phyloP scores from a whole-genome alignment of 2,888 invertebrate species.

The Drosophila emarginata region DNA sequence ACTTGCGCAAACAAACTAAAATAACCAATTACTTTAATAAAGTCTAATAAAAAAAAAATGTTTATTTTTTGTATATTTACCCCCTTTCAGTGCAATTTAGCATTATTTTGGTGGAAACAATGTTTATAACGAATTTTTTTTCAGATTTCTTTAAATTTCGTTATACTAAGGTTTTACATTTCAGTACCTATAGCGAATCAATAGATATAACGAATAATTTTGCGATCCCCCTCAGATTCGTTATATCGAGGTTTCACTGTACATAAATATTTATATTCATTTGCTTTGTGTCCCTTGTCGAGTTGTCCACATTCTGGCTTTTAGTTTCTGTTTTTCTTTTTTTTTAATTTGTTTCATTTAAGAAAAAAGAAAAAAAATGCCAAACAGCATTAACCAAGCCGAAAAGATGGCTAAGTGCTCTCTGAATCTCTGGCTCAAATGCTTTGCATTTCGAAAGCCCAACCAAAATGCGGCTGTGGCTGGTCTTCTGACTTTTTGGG shows the following conservation, averaged over 20 bases:
- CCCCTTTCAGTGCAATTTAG: no score
- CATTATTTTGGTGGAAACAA: no score
- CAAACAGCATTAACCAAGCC: conserved; percentile 3
- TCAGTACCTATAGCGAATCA: no score
- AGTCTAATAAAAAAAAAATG: no score
- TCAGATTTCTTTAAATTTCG: no score
- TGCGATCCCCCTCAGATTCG: no score
- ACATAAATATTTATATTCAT: not conserved
- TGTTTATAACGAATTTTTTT: no score
- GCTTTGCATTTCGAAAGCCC: conserved; percentile 23
- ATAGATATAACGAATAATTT: no score
- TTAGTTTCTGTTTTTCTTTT: not conserved
- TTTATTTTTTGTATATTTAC: no score
- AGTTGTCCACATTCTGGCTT: not conserved
- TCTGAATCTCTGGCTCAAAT: conserved; percentile 2
- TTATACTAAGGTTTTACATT: no score
- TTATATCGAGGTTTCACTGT: not conserved
- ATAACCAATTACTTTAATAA: no score
- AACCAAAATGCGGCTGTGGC: conserved; percentile 3
- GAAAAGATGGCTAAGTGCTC: conserved; percentile 2
- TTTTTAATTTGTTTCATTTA: conserved; percentile 26
- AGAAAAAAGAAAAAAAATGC: not conserved
- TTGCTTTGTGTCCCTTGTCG: not conserved
- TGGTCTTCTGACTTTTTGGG: conserved; percentile 9
- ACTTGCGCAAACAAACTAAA: no score